Conservation (phyloP, 2,888 invertebrate species). For the Darwinula stevensoni region DNA sequence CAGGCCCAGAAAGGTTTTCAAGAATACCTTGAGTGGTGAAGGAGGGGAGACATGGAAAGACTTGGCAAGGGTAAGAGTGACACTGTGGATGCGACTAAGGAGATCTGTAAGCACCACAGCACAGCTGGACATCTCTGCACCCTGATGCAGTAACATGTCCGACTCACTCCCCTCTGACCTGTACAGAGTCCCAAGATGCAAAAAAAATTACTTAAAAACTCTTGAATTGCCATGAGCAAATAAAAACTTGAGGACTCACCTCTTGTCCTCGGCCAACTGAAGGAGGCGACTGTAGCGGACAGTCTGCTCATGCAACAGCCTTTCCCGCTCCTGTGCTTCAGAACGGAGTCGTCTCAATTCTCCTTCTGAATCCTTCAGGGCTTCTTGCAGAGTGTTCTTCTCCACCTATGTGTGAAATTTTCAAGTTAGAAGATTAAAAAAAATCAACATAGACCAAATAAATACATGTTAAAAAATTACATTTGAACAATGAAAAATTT, state of each 20-base stretch:
- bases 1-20: no score
- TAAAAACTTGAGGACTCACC: slow-evolving; percentile 19
- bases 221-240: neutral
- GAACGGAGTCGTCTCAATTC: slow-evolving; percentile 20
- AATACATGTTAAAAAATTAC: no score
- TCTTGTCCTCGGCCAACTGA: slow-evolving; percentile 45
- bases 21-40: no score
- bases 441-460: no score
- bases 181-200: no score
- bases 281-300: slow-evolving; percentile 49
- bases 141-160: slow-evolving; percentile 33
- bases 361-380: slow-evolving; percentile 40
- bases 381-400: slow-evolving; percentile 44
- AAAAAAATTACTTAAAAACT: no score
- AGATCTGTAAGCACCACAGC: slow-evolving; percentile 32
- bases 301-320: slow-evolving; percentile 28
- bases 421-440: no score
- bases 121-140: slow-evolving; percentile 33
- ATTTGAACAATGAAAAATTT: no score
- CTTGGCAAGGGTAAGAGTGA: no score
- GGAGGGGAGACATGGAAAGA: no score
- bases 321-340: slow-evolving; percentile 15
- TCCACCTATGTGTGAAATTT: no score
- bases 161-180: slow-evolving; percentile 27
- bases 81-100: no score